These are phyloP conservation scores for Rhopalosiphum padi DNA, from an alignment of 1,140 invertebrate genomes.

Conservation along the genomic window DNA sequence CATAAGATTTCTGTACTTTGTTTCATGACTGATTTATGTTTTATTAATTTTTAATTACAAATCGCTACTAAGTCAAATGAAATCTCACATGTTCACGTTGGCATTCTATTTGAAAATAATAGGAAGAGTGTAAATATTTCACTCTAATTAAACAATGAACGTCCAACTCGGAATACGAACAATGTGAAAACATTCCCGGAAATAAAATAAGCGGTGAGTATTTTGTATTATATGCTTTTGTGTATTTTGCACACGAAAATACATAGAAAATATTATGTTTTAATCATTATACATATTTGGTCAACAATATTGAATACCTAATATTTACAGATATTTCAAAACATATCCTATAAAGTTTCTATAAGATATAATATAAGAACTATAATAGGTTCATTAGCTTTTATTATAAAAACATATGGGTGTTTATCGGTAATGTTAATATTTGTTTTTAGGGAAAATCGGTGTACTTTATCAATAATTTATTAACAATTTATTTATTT, in stretches of 20 bases:
- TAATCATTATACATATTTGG: background rate
- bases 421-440: background rate
- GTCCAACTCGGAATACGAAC: background rate
- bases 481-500: background rate
- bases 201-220: background rate
- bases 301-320: slow-evolving; percentile 5
- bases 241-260: slow-evolving; percentile 22
- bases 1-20: background rate
- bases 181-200: slow-evolving; percentile 35
- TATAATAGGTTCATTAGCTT: no score
- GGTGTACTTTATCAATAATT: background rate
- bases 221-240: background rate
- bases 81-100: background rate
- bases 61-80: background rate
- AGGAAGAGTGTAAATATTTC: background rate
- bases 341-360: background rate
- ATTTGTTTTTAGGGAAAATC: background rate
- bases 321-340: background rate
- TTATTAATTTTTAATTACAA: background rate
- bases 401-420: no score
- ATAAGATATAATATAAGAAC: no score
- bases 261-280: slow-evolving; percentile 14
- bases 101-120: background rate
- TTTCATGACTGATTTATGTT: background rate
- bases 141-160: slow-evolving; percentile 17